Conservation (phyloP, 2,113 vertebrate species). For the Triplophysa rosa region DNA sequence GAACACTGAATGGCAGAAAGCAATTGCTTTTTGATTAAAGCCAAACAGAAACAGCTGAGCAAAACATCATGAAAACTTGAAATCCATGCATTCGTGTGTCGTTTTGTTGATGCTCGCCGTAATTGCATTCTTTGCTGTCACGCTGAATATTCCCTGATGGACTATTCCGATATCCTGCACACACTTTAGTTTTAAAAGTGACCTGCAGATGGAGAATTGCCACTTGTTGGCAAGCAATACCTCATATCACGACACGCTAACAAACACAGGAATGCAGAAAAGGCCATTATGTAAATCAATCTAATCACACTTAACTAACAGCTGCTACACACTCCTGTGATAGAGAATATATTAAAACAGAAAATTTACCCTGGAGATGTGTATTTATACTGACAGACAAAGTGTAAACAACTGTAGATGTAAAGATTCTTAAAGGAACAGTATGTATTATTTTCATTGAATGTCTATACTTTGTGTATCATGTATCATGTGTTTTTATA, state of each 20-base stretch:
- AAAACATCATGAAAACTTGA: neutral
- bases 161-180: conserved; percentile 1
- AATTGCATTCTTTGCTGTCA: conserved; percentile 29
- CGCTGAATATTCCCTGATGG: conserved; percentile 14
- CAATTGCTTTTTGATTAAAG: conserved; percentile 24
- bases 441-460: too few relatives aligned
- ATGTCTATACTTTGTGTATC: too few relatives aligned
- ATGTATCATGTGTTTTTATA: too few relatives aligned
- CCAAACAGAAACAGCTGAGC: conserved; percentile 10
- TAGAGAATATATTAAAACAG: conserved; percentile 23
- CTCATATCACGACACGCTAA: conserved; percentile 28
- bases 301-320: conserved; percentile 38
- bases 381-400: neutral
- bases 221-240: conserved; percentile 33
- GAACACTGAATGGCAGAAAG: neutral
- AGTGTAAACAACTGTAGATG: neutral
- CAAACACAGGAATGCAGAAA: conserved; percentile 25
- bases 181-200: conserved; percentile 18
- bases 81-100: neutral
- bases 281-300: conserved; percentile 50
- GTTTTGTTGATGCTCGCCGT: neutral
- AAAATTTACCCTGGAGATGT: neutral
- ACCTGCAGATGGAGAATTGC: conserved; percentile 9
- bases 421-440: too few relatives aligned
- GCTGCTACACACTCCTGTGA: conserved; percentile 45